Percentiles rank a stretch among this genome's conserved stretches.
These are phyloP conservation scores for Arge pagana DNA, from an alignment of 2,888 invertebrate genomes.

Conservation along the genomic window DNA sequence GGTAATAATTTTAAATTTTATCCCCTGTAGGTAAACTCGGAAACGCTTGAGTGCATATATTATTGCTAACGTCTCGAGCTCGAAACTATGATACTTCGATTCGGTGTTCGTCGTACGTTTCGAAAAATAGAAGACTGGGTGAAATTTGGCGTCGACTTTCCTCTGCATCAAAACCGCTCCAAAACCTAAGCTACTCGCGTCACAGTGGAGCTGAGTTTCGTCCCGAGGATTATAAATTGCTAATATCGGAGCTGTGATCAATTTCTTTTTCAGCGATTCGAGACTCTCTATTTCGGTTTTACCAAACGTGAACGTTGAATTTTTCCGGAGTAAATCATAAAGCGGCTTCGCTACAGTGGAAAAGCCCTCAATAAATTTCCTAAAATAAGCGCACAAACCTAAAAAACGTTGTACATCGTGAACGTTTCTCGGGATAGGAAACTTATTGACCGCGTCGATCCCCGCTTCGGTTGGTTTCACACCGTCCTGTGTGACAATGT, in stretches of 20 bases:
- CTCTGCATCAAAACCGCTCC: conserved; percentile 43
- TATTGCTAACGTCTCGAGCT: conserved; percentile 37
- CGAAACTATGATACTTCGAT: conserved; percentile 41
- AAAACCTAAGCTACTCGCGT: conserved; percentile 41
- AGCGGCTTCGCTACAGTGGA: conserved; percentile 16
- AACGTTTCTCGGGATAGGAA: conserved; percentile 7
- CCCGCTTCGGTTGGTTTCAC: conserved; percentile 5
- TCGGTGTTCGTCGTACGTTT: conserved; percentile 37
- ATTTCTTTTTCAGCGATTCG: background rate
- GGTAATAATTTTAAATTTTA: conserved; percentile 37
- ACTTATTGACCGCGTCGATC: conserved; percentile 6
- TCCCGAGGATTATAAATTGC: conserved; percentile 38
- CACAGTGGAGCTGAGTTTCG: conserved; percentile 46
- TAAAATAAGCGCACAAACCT: conserved; percentile 17
- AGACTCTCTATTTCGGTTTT: conserved; percentile 1
- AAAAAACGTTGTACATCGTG: conserved; percentile 15
- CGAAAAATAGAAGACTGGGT: conserved; percentile 42
- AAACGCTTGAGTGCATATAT: conserved; percentile 32
- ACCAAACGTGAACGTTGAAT: conserved; percentile 6
- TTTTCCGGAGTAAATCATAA: conserved; percentile 5
- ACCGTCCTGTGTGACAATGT: conserved; percentile 2
- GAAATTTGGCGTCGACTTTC: conserved; percentile 35
- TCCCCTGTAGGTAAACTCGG: conserved; percentile 33
- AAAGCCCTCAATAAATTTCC: conserved; percentile 19
- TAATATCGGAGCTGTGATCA: conserved; percentile 5